phyloP scores from a whole-genome alignment of 30 jellyfish, hydroid and myxozoan species.

The Catostylus mosaicus region DNA sequence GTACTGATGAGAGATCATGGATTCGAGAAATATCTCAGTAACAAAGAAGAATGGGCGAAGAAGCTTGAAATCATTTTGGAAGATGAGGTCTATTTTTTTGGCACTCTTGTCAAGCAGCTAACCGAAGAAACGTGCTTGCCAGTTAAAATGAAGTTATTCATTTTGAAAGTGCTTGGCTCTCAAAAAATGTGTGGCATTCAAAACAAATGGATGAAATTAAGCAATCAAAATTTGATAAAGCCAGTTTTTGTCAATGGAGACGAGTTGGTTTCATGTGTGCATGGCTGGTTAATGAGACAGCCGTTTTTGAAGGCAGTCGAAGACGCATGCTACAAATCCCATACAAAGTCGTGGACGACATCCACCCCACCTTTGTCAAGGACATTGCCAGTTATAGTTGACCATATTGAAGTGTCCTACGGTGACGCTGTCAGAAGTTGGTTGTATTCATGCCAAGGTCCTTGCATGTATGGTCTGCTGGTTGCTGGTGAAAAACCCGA shows the following conservation, averaged over 20 bases:
- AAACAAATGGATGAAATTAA: conserved; percentile 13
- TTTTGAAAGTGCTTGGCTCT: conserved; percentile 45
- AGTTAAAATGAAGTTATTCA: conserved; percentile 43
- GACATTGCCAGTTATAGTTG: not conserved
- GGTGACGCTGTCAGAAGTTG: conserved; percentile 54
- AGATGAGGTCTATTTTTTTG: conserved; percentile 48
- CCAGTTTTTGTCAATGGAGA: conserved; percentile 35
- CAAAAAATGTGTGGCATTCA: not conserved
- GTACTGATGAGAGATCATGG: conserved; percentile 44
- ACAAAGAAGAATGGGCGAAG: conserved; percentile 22
- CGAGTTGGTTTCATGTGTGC: not conserved
- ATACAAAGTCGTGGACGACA: conserved; percentile 33
- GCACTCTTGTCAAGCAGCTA: conserved; percentile 50
- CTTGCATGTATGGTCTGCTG: conserved; percentile 7
- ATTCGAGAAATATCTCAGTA: conserved; percentile 29
- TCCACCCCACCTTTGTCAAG: conserved; percentile 14
- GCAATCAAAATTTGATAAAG: conserved; percentile 26
- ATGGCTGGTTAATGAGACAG: conserved; percentile 31
- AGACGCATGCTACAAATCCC: conserved; percentile 39
- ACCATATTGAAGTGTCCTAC: conserved; percentile 16
- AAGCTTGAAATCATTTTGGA: conserved; percentile 34
- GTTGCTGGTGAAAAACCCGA: conserved; percentile 1
- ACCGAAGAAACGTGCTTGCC: conserved; percentile 13
- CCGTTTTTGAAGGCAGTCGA: conserved; percentile 16
- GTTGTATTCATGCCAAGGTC: conserved; percentile 26